A percentile compares a stretch with the other conserved stretches of the same genome.
Evolutionary conservation across 2,888 invertebrate species (phyloP).

Genomic region (Punctoribates punctum): DNA sequence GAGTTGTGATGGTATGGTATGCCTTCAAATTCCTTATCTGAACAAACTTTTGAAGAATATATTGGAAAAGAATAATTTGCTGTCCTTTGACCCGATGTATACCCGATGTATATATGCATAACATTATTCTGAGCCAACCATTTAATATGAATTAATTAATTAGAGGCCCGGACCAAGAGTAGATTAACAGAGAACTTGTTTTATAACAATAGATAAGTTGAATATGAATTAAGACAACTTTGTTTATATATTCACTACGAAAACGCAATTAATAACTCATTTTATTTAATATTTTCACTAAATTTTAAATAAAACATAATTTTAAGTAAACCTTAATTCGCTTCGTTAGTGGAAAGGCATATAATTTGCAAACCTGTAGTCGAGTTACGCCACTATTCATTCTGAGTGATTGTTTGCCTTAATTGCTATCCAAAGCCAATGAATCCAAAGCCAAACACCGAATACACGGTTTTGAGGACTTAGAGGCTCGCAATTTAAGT

Average conservation of each 20-base stretch:
- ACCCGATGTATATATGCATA: conserved; percentile 23
- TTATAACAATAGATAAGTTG: conserved; percentile 17
- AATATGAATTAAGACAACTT: conserved; percentile 17
- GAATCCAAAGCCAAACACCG: not conserved
- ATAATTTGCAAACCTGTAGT: not conserved
- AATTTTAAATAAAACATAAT: conserved; percentile 24
- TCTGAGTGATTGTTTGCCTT: not conserved
- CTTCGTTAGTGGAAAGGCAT: not conserved
- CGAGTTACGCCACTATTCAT: conserved; percentile 18
- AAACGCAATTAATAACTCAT: conserved; percentile 18
- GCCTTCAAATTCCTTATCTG: not conserved
- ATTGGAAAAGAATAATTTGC: not conserved
- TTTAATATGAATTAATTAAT: conserved; percentile 27
- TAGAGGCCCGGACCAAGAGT: not conserved
- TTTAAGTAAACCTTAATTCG: not conserved
- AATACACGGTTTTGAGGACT: not conserved
- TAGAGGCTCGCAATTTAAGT: conserved; percentile 7
- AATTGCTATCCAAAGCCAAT: conserved; percentile 7
- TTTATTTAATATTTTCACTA: conserved; percentile 30
- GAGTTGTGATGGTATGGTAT: not conserved
- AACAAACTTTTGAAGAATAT: not conserved
- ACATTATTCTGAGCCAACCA: not conserved
- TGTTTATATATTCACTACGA: not conserved
- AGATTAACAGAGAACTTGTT: not conserved
- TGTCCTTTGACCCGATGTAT: conserved; percentile 25